phyloP scores from a whole-genome alignment of 2,888 invertebrate genomes.

The Erebia epiphron region DNA sequence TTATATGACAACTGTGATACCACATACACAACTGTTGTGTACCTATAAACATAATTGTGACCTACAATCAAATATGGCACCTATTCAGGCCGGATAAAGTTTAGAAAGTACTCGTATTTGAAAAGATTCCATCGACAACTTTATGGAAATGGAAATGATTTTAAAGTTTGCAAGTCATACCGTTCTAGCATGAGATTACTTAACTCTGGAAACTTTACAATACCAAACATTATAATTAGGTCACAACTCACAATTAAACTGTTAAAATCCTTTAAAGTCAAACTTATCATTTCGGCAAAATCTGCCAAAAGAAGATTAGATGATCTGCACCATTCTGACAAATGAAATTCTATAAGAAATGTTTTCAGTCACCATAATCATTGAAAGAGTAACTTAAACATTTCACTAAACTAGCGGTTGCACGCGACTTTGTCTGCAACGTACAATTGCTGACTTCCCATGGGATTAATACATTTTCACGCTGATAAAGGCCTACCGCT shows the following conservation, averaged over 20 bases:
- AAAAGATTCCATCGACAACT: not conserved
- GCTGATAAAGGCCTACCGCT: too few relatives aligned
- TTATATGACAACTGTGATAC: not conserved
- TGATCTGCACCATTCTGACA: too few relatives aligned
- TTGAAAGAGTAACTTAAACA: too few relatives aligned
- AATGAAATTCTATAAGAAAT: too few relatives aligned
- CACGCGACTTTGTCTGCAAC: too few relatives aligned
- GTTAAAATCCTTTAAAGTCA: not conserved
- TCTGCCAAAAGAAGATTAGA: not conserved
- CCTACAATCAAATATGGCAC: conserved; percentile 35
- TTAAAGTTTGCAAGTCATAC: not conserved
- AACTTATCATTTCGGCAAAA: not conserved
- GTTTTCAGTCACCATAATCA: too few relatives aligned
- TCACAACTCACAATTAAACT: not conserved
- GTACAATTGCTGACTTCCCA: too few relatives aligned
- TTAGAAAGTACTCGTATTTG: not conserved
- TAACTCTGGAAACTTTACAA: not conserved
- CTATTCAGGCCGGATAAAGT: not conserved
- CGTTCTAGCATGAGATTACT: not conserved
- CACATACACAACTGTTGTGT: not conserved
- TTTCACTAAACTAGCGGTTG: too few relatives aligned
- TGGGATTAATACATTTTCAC: too few relatives aligned
- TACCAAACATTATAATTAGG: not conserved
- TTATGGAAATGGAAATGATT: not conserved
- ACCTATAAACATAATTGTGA: conserved; percentile 32